Percentiles rank a stretch among this genome's conserved stretches.
Conservation (phyloP, 2,797 vertebrate genomes). For the Sebastes wilsoni region DNA sequence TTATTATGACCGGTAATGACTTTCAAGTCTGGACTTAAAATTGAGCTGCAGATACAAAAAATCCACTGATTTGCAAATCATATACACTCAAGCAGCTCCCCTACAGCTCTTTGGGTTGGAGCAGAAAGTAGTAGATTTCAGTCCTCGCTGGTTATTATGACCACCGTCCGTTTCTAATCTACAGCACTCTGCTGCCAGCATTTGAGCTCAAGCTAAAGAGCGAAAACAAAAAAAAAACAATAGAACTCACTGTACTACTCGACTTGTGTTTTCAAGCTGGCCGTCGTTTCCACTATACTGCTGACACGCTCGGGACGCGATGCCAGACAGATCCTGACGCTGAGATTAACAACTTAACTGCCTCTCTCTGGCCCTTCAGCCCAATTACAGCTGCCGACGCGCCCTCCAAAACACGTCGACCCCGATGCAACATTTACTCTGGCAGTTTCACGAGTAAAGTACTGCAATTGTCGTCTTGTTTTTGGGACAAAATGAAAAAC, state of each 20-base stretch:
- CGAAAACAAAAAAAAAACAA: conserved; percentile 49
- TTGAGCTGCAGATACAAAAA: conserved; percentile 1
- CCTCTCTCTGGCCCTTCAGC: conserved; percentile 44
- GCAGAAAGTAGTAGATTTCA: conserved; percentile 18
- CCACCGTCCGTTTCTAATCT: conserved; percentile 38
- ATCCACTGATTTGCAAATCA: conserved; percentile 2
- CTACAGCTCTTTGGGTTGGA: background rate
- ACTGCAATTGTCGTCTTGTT: conserved; percentile 58
- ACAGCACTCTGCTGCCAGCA: conserved; percentile 5
- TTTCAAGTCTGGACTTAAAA: conserved; percentile 11
- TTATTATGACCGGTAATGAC: conserved; percentile 17
- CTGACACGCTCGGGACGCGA: conserved; percentile 49
- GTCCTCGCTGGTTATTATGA: conserved; percentile 14
- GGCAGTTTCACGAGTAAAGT: conserved; percentile 62
- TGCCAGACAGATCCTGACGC: conserved; percentile 70
- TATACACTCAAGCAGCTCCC: background rate
- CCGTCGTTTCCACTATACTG: conserved; percentile 31
- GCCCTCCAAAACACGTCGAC: conserved; percentile 47
- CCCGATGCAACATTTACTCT: conserved; percentile 66
- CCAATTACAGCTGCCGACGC: conserved; percentile 48
- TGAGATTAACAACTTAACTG: conserved; percentile 74
- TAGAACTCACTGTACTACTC: conserved; percentile 39
- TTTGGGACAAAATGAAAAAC: conserved; percentile 43
- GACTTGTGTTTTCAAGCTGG: conserved; percentile 43
- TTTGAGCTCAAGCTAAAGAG: conserved; percentile 17